Evolutionary conservation across 2,888 invertebrate species (phyloP).

Genomic region (Cyclophora albipunctata): DNA sequence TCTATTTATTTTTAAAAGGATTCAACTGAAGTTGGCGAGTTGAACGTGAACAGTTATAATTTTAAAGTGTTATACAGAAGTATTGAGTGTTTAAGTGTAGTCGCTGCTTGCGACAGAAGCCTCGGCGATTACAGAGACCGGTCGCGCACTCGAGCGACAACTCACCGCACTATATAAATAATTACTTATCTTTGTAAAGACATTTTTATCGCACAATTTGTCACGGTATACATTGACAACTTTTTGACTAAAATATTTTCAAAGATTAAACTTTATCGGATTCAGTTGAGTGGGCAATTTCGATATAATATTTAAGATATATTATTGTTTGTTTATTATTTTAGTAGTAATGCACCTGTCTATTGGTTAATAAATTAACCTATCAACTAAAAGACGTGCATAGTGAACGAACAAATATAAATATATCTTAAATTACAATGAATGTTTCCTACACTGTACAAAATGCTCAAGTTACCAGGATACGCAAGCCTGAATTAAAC

Average conservation of each 20-base stretch:
- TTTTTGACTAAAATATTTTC: constrained; percentile 45
- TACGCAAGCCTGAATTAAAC: too few relatives aligned
- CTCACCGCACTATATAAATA: constrained; percentile 43
- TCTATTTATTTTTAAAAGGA: too few relatives aligned
- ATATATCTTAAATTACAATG: too few relatives aligned
- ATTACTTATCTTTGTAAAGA: constrained; percentile 22
- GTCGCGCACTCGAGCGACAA: constrained; percentile 23
- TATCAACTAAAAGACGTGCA: too few relatives aligned
- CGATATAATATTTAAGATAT: too few relatives aligned
- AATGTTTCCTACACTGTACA: too few relatives aligned
- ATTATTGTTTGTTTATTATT: too few relatives aligned
- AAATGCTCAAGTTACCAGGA: too few relatives aligned
- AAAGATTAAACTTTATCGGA: constrained; percentile 32
- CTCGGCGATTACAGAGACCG: constrained; percentile 18
- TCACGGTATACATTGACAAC: constrained; percentile 49
- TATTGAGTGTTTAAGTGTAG: constrained; percentile 1
- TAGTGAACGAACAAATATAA: too few relatives aligned
- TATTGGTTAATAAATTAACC: too few relatives aligned
- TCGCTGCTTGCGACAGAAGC: constrained; percentile 16
- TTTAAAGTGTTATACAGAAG: constrained; percentile 5
- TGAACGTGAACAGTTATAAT: too few relatives aligned
- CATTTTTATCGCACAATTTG: constrained; percentile 65
- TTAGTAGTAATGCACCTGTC: neutral
- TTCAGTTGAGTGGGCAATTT: neutral
- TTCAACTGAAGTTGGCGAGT: too few relatives aligned